A percentile compares a stretch with the other conserved stretches of the same genome.
Evolutionary conservation across 2,113 vertebrate genomes (phyloP).

Genomic region (Otus sunia): DNA sequence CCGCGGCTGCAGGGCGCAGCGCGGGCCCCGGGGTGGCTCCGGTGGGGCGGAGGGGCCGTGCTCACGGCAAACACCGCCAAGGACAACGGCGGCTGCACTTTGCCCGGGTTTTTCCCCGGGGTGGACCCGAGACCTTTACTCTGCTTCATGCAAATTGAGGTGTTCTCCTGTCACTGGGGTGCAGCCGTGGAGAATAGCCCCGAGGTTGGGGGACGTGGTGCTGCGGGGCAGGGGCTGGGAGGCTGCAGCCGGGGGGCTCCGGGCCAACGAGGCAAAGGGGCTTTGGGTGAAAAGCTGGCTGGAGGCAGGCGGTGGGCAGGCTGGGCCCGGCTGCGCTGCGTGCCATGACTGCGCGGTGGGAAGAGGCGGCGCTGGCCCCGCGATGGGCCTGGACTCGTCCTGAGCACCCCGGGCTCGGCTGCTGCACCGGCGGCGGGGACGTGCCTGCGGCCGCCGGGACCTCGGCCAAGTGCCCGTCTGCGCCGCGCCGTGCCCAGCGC

Average conservation of each 20-base stretch:
- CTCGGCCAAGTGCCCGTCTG: not conserved
- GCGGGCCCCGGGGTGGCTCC: accelerated
- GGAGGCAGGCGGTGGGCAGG: accelerated
- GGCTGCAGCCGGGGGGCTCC: not conserved
- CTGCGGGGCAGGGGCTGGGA: not conserved
- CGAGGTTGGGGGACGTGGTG: accelerated
- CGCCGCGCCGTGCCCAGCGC: not conserved
- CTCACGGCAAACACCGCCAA: not conserved
- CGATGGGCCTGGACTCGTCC: not conserved
- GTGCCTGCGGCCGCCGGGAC: not conserved
- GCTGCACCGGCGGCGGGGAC: accelerated
- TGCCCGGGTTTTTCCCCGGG: not conserved
- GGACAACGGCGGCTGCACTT: conserved; percentile 14
- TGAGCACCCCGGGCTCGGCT: not conserved
- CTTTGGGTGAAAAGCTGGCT: not conserved
- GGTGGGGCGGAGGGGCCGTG: not conserved
- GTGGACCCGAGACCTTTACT: not conserved
- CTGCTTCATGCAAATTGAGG: not conserved
- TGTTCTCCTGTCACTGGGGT: not conserved
- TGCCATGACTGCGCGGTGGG: accelerated
- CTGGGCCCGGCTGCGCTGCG: too few relatives aligned
- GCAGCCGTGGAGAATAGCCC: not conserved
- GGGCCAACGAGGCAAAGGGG: accelerated
- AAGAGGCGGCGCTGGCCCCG: not conserved
- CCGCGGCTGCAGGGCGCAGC: accelerated